A percentile compares a stretch with the other conserved stretches of the same genome.
Conservation (phyloP, 2,797 vertebrate species). For the Florisuga fusca region DNA sequence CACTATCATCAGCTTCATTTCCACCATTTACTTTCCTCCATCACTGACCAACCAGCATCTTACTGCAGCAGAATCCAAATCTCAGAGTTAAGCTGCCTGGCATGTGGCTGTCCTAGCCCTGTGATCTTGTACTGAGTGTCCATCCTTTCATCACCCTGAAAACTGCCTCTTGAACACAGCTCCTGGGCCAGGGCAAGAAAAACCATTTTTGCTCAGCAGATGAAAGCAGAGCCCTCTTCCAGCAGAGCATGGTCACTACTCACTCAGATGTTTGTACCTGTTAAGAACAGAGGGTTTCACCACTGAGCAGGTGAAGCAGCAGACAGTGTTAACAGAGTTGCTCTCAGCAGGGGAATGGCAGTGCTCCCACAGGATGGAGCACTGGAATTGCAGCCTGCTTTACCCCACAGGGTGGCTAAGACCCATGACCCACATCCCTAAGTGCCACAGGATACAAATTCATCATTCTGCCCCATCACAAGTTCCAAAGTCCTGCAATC, state of each 20-base stretch:
- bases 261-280: constrained; percentile 64
- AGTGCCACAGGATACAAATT: neutral
- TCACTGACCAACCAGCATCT: neutral
- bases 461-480: neutral
- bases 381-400: constrained; percentile 99
- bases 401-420: neutral
- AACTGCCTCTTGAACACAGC: neutral
- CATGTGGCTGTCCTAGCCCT: fast-evolving
- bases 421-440: fast-evolving
- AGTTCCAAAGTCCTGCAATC: neutral
- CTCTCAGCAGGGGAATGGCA: constrained; percentile 99
- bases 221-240: neutral
- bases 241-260: neutral
- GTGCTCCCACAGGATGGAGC: constrained; percentile 84
- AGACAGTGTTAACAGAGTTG: constrained; percentile 76
- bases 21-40: neutral
- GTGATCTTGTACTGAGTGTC: neutral
- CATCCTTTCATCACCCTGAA: neutral
- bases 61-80: neutral
- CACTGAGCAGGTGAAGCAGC: constrained; percentile 50
- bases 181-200: neutral
- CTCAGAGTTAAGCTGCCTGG: neutral
- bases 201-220: neutral
- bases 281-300: constrained; percentile 71
- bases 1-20: neutral